Evolutionary conservation across 2,888 invertebrate species (phyloP).

Genomic region (Scaptomyza cyrtandrae): DNA sequence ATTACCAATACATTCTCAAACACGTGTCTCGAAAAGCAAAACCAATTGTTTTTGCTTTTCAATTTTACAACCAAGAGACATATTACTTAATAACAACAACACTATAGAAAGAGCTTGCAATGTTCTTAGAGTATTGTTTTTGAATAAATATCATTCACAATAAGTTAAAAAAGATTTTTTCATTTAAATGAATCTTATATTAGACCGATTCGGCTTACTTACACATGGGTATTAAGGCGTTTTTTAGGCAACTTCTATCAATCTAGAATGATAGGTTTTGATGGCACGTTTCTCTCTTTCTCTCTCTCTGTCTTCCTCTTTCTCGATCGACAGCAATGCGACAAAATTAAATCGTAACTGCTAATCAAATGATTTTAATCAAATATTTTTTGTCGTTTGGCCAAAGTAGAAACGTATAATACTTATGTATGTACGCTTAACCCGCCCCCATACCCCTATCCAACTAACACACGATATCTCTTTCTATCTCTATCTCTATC

Average conservation of each 20-base stretch:
- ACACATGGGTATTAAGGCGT: too few species aligned
- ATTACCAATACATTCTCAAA: neutral
- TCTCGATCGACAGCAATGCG: too few species aligned
- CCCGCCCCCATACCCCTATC: neutral
- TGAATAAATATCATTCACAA: too few species aligned
- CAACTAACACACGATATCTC: neutral
- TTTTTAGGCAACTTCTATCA: neutral
- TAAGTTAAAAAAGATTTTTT: too few species aligned
- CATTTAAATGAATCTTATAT: too few species aligned
- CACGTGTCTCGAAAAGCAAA: neutral
- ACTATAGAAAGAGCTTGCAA: too few species aligned
- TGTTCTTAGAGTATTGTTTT: too few species aligned
- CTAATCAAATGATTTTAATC: conserved; percentile 52
- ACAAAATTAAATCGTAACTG: neutral
- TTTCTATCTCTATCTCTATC: neutral
- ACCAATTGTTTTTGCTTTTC: neutral
- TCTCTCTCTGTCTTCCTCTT: too few species aligned
- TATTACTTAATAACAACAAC: too few species aligned
- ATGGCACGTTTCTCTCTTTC: neutral
- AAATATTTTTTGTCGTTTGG: conserved; percentile 30
- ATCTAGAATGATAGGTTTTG: neutral
- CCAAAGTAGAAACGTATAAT: conserved; percentile 32
- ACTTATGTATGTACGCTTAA: conserved; percentile 1
- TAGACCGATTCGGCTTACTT: too few species aligned
- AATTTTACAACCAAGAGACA: too few species aligned